Evolutionary conservation across 2,113 vertebrate genomes (phyloP).

Genomic region (Passerina amoena): DNA sequence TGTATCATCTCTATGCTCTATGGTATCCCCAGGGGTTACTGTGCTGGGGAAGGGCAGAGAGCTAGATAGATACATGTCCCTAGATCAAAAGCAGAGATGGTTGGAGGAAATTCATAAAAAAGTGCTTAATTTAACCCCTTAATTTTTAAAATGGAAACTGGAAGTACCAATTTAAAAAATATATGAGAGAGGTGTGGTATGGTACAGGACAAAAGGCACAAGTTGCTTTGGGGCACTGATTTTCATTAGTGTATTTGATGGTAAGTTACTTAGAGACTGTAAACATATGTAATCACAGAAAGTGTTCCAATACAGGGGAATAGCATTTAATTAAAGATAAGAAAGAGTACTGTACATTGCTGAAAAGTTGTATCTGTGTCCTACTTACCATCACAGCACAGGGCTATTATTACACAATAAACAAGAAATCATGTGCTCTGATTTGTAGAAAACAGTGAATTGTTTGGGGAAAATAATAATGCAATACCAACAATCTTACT

Average conservation of each 20-base stretch:
- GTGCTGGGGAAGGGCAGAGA: slow-evolving; percentile 59
- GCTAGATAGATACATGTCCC: slow-evolving; percentile 37
- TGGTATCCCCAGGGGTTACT: slow-evolving; percentile 69
- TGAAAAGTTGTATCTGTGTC: slow-evolving; percentile 40
- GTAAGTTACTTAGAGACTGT: not conserved
- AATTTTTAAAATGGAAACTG: slow-evolving; percentile 42
- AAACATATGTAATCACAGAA: slow-evolving; percentile 16
- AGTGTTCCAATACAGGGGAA: slow-evolving; percentile 28
- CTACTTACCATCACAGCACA: slow-evolving; percentile 24
- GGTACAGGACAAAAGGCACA: not conserved
- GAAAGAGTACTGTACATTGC: not conserved
- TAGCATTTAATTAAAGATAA: slow-evolving; percentile 66
- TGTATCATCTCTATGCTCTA: slow-evolving; percentile 73
- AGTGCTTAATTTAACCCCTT: not conserved
- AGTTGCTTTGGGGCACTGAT: not conserved
- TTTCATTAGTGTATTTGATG: not conserved
- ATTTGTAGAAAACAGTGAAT: not conserved
- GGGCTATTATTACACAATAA: slow-evolving; percentile 46
- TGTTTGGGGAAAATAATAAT: slow-evolving; percentile 22
- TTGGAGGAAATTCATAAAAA: not conserved
- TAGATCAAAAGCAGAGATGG: slow-evolving; percentile 28
- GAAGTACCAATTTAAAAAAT: not conserved
- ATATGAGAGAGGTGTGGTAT: not conserved
- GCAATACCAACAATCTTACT: not conserved
- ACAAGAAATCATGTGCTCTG: not conserved